These are phyloP conservation scores for Salminus brasiliensis DNA, from an alignment of 2,113 vertebrate genomes.

Conservation along the genomic window DNA sequence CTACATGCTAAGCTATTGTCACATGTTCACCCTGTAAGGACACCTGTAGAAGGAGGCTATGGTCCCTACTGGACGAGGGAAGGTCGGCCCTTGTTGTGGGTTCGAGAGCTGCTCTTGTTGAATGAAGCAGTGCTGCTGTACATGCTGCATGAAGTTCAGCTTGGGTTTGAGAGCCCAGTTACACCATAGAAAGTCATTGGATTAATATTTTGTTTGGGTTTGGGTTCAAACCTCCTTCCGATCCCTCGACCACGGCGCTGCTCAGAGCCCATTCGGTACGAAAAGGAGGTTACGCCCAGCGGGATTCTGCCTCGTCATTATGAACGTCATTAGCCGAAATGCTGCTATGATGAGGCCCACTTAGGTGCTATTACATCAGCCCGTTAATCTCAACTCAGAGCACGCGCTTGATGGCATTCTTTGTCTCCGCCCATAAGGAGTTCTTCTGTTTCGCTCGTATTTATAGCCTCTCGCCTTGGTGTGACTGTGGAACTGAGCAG, in stretches of 20 bases:
- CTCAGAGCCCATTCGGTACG: conserved; percentile 9
- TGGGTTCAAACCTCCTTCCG: neutral
- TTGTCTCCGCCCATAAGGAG: neutral
- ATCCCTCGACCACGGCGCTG: neutral
- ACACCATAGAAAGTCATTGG: no score
- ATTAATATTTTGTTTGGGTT: no score
- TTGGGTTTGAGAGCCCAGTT: no score
- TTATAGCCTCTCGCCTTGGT: conserved; percentile 31
- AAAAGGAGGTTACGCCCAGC: conserved; percentile 13
- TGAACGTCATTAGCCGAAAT: conserved; percentile 16
- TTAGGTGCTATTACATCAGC: conserved; percentile 16
- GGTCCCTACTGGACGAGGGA: no score
- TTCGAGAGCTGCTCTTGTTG: no score
- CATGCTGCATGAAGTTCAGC: no score
- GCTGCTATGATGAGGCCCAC: conserved; percentile 1
- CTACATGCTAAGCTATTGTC: no score
- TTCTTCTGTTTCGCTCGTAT: conserved; percentile 14
- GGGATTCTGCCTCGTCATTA: neutral
- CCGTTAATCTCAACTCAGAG: neutral
- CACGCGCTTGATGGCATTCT: neutral
- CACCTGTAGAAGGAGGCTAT: no score
- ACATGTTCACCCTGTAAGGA: no score
- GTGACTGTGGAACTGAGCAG: conserved; percentile 27
- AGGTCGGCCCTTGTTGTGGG: no score
- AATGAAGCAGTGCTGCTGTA: no score